Evolutionary conservation across 2,797 vertebrate genomes (phyloP).

Genomic region (Halcyon smyrnensis): DNA sequence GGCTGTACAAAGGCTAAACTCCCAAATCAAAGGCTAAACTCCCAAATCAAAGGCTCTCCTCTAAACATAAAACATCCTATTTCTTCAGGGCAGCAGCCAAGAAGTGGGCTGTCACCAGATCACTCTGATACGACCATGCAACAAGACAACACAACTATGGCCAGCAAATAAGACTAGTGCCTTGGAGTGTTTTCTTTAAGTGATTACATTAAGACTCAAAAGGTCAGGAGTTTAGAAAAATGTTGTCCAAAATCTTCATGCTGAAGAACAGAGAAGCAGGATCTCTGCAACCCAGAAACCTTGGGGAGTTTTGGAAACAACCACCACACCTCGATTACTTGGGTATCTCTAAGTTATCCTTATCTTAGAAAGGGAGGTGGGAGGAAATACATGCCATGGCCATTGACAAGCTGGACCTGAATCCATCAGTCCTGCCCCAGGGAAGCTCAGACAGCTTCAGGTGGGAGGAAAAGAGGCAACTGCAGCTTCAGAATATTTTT

Average conservation of each 20-base stretch:
- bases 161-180: not conserved
- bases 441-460: not conserved
- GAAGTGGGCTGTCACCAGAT: not conserved
- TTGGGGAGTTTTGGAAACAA: not conserved
- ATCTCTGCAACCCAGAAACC: not conserved
- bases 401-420: not conserved
- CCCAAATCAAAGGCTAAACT: constrained; percentile 6
- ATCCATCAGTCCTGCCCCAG: not conserved
- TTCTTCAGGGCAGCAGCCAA: not conserved
- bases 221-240: not conserved
- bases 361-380: not conserved
- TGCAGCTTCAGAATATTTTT: not conserved
- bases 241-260: not conserved
- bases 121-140: not conserved
- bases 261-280: not conserved
- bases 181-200: not conserved
- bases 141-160: not conserved
- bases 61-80: not conserved
- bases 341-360: fast-evolving
- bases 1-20: not conserved
- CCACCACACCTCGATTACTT: fast-evolving
- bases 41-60: constrained; percentile 3
- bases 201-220: not conserved
- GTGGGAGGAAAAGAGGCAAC: not conserved
- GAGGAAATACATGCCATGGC: not conserved